Percentiles rank a stretch among this genome's conserved stretches.
These are phyloP conservation scores for Dicyrtoma fusca DNA, from an alignment of 2,888 invertebrate genomes.

Conservation along the genomic window DNA sequence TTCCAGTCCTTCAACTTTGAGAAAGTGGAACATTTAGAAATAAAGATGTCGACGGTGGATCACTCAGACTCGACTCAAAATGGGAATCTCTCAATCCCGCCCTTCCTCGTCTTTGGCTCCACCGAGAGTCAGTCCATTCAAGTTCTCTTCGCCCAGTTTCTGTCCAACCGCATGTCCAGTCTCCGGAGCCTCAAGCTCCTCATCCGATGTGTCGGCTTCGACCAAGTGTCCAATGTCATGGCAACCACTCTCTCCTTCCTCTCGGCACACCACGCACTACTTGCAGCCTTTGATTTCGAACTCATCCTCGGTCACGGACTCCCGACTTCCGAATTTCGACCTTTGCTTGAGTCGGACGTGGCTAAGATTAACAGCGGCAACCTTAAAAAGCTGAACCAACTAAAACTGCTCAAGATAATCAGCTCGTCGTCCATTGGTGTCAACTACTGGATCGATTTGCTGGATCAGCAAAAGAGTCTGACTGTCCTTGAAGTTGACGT, in stretches of 20 bases:
- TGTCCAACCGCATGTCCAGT: conserved; percentile 3
- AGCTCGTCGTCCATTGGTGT: conserved; percentile 49
- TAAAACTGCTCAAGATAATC: conserved; percentile 42
- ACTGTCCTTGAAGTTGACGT: conserved; percentile 48
- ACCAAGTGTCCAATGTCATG: conserved; percentile 45
- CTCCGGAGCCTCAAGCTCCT: conserved; percentile 32
- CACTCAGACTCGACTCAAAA: neutral
- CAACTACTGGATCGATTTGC: conserved; percentile 43
- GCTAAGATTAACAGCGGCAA: conserved; percentile 36
- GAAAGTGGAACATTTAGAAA: conserved; percentile 25
- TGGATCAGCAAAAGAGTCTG: conserved; percentile 42
- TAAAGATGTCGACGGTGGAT: conserved; percentile 38
- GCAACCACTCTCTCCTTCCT: conserved; percentile 37
- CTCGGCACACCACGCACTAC: conserved; percentile 29
- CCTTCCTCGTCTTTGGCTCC: neutral
- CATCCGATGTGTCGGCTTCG: conserved; percentile 39
- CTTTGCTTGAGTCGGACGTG: conserved; percentile 41
- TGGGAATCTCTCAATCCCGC: too few relatives aligned
- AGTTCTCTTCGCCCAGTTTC: conserved; percentile 16
- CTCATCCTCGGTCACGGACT: conserved; percentile 53
- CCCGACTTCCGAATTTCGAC: conserved; percentile 42
- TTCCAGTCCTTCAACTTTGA: conserved; percentile 42
- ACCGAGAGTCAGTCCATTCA: conserved; percentile 8
- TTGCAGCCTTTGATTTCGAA: conserved; percentile 45
- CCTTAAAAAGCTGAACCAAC: conserved; percentile 30